A percentile compares a stretch with the other conserved stretches of the same genome.
These are phyloP conservation scores for Furcifer pardalis DNA, from an alignment of 2,797 vertebrate genomes.

Conservation along the genomic window DNA sequence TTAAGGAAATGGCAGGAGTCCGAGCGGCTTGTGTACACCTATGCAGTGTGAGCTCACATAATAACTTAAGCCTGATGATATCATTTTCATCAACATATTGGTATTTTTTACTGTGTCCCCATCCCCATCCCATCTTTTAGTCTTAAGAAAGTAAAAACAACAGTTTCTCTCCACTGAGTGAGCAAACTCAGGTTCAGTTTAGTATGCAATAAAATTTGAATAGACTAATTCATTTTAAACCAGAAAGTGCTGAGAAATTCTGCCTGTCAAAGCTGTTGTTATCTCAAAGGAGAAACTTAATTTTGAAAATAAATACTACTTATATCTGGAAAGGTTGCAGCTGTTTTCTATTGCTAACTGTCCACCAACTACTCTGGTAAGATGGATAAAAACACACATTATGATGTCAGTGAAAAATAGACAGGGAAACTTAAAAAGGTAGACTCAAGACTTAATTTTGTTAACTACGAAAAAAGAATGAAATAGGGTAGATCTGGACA, in stretches of 20 bases:
- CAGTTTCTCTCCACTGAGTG: conserved; percentile 36
- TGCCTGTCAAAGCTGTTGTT: not conserved
- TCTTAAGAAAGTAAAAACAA: conserved; percentile 39
- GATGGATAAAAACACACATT: not conserved
- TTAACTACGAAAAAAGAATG: not conserved
- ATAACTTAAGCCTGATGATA: conserved; percentile 50
- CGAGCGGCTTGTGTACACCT: conserved; percentile 49
- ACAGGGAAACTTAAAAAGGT: not conserved
- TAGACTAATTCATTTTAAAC: conserved; percentile 34
- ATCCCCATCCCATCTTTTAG: conserved; percentile 30
- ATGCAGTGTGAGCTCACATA: conserved; percentile 50
- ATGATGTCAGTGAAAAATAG: not conserved
- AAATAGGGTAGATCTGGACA: not conserved
- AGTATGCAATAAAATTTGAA: conserved; percentile 29
- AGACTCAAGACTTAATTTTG: not conserved
- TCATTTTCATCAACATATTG: conserved; percentile 43
- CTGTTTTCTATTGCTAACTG: conserved; percentile 14
- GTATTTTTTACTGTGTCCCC: conserved; percentile 39
- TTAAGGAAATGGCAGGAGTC: conserved; percentile 61
- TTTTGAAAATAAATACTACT: conserved; percentile 38
- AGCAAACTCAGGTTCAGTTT: conserved; percentile 29
- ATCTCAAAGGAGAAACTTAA: not conserved
- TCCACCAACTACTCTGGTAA: conserved; percentile 11
- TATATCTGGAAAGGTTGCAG: conserved; percentile 13
- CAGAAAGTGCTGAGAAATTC: conserved; percentile 28